Percentiles rank a stretch among this genome's conserved stretches.
Conservation (phyloP, 2,888 invertebrate genomes). For the Bimastos eiseni region DNA sequence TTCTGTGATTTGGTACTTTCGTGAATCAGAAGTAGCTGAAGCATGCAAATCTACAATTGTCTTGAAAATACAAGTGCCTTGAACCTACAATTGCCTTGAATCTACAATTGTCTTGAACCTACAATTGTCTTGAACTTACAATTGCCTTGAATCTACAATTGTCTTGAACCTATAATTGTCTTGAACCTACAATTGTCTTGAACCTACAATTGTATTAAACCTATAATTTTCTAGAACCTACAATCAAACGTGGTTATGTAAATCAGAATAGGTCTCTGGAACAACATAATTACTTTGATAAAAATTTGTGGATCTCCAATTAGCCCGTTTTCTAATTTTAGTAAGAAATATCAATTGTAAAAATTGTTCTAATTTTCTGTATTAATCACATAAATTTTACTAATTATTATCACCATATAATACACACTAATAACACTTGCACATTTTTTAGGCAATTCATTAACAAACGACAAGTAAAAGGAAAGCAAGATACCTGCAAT, state of each 20-base stretch:
- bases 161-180: no score
- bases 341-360: background rate
- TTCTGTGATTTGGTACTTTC: no score
- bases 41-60: no score
- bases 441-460: background rate
- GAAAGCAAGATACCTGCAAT: slow-evolving; percentile 27
- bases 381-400: background rate
- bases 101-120: no score
- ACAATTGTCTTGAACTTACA: no score
- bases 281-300: background rate
- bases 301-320: background rate
- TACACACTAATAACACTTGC: background rate
- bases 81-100: no score
- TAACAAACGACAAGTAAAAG: background rate
- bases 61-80: no score
- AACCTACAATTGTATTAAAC: no score
- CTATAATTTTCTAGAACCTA: no score
- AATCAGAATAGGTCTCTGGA: background rate
- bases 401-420: background rate
- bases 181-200: no score
- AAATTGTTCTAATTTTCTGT: background rate
- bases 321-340: background rate
- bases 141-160: no score
- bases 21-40: no score
- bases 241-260: background rate